Evolutionary conservation across 53 echinoderm and acorn worm genomes (phyloP).

Genomic region (Antedon mediterranea): DNA sequence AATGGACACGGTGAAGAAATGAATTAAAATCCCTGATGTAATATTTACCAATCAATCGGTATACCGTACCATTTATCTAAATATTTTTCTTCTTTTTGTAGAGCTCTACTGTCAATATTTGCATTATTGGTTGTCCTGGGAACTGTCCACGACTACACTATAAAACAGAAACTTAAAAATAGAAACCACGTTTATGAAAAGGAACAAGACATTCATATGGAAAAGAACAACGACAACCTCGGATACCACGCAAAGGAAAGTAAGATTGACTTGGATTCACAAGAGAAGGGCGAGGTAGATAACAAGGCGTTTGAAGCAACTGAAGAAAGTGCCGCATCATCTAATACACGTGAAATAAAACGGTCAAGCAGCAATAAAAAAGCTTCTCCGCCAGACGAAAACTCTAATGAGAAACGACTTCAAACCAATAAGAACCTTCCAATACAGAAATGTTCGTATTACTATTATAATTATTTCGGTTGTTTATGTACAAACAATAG

Average conservation of each 20-base stretch:
- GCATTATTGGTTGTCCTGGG: neutral
- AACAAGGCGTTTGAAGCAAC: neutral
- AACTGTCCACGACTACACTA: neutral
- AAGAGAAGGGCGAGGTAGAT: neutral
- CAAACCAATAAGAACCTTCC: no score
- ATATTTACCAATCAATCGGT: constrained; percentile 7
- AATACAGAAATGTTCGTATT: no score
- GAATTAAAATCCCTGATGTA: no score
- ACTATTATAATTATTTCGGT: no score
- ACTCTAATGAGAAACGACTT: no score
- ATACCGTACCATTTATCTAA: neutral
- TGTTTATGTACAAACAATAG: no score
- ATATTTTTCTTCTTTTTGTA: neutral
- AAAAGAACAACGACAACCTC: no score
- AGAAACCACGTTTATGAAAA: neutral
- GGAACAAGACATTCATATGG: neutral
- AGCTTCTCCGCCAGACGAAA: no score
- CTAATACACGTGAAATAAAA: neutral
- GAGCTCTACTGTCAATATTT: constrained; percentile 7
- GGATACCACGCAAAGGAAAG: no score
- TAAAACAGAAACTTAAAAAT: neutral
- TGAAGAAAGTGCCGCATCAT: neutral
- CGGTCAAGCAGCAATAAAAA: no score
- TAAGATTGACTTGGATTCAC: neutral
- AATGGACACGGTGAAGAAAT: no score